Conservation (phyloP, 2,888 invertebrate species). For the Carterocephalus palaemon region DNA sequence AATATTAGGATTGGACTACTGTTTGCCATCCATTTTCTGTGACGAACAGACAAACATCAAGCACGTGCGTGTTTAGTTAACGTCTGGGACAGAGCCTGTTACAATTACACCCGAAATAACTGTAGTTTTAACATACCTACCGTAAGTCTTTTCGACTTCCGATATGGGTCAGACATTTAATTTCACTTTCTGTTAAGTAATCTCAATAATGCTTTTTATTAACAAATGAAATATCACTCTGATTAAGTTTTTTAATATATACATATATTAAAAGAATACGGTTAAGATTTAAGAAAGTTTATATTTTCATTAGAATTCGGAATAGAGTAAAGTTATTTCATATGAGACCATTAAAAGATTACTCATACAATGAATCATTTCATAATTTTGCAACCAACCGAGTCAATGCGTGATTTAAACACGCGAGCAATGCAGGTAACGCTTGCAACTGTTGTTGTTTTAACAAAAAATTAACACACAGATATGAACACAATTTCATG, state of each 20-base stretch:
- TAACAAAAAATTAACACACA: not conserved
- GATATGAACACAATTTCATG: not conserved
- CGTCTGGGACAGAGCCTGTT: slow-evolving; percentile 12
- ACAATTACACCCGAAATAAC: slow-evolving; percentile 9
- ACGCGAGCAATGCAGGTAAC: slow-evolving; percentile 1
- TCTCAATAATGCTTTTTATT: too few species aligned
- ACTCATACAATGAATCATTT: not conserved
- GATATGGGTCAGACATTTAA: not conserved
- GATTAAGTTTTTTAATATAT: too few species aligned
- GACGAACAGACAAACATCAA: slow-evolving; percentile 25
- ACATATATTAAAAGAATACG: too few species aligned
- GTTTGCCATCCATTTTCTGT: slow-evolving; percentile 2
- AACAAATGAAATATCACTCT: too few species aligned
- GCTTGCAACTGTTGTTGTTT: not conserved
- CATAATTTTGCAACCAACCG: too few species aligned
- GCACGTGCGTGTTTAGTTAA: slow-evolving; percentile 29
- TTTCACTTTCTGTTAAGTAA: slow-evolving; percentile 5
- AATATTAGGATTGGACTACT: not conserved
- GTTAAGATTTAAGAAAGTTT: too few species aligned
- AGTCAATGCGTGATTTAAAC: slow-evolving; percentile 1
- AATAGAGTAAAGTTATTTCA: too few species aligned
- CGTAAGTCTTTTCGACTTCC: too few species aligned
- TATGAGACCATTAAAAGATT: too few species aligned
- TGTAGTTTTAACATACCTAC: slow-evolving; percentile 28
- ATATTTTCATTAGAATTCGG: too few species aligned